These are phyloP conservation scores for Sarcophaga variegata DNA, from an alignment of 2,888 invertebrate species.

Conservation along the genomic window DNA sequence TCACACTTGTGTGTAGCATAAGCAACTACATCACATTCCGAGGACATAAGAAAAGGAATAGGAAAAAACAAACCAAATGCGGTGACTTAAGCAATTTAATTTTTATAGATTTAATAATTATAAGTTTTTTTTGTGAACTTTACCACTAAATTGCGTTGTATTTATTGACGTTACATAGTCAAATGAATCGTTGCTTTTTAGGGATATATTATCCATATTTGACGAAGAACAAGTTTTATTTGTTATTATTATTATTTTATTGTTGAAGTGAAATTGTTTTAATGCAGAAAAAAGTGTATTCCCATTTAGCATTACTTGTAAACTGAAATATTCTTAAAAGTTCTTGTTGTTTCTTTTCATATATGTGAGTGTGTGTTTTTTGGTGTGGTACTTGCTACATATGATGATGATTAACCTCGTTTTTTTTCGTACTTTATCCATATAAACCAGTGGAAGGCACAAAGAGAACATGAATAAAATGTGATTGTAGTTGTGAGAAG, in stretches of 20 bases:
- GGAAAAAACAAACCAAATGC: too few relatives aligned
- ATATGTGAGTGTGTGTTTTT: constrained; percentile 9
- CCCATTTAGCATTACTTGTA: constrained; percentile 27
- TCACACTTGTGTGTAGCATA: too few relatives aligned
- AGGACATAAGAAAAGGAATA: too few relatives aligned
- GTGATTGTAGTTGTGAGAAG: too few relatives aligned
- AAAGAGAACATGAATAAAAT: too few relatives aligned
- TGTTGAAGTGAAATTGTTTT: background rate
- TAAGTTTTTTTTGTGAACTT: background rate
- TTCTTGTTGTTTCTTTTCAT: constrained; percentile 3
- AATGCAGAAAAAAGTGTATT: background rate
- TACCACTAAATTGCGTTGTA: constrained; percentile 66
- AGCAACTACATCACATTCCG: too few relatives aligned
- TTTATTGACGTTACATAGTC: constrained; percentile 54
- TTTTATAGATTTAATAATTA: too few relatives aligned
- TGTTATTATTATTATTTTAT: background rate
- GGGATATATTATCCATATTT: constrained; percentile 65
- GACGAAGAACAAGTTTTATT: background rate
- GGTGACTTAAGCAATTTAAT: too few relatives aligned
- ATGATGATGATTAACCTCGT: constrained; percentile 62
- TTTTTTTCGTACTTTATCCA: constrained; percentile 49
- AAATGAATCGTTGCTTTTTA: constrained; percentile 62
- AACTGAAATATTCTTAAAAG: constrained; percentile 48
- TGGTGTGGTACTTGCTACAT: constrained; percentile 43
- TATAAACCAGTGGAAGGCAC: background rate